A percentile compares a stretch with the other conserved stretches of the same genome.
phyloP scores from a whole-genome alignment of 2,113 vertebrate species.

The Microcebus tavaratra region DNA sequence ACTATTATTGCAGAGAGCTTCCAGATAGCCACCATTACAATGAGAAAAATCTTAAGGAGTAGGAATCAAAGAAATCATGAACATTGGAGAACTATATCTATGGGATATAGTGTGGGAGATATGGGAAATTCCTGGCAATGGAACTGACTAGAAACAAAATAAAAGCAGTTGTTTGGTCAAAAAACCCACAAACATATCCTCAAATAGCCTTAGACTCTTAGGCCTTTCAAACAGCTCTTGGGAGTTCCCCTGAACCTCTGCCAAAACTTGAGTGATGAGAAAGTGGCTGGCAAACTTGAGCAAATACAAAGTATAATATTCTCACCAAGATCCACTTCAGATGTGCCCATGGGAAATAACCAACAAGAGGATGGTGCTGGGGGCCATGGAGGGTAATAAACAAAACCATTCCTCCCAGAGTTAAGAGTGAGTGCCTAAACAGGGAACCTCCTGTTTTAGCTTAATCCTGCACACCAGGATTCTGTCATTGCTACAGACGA shows the following conservation, averaged over 20 bases:
- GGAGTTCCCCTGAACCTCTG: background rate
- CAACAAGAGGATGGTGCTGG: background rate
- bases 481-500: background rate
- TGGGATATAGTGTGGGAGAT: no score
- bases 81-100: background rate
- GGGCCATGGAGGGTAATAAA: background rate
- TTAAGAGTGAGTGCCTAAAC: background rate
- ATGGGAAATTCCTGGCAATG: background rate
- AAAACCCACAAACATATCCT: background rate
- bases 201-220: background rate
- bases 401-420: background rate
- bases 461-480: background rate
- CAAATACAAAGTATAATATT: background rate
- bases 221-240: background rate
- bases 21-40: background rate
- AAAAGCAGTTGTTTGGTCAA: background rate
- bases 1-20: background rate
- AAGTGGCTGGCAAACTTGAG: background rate
- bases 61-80: background rate
- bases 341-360: background rate
- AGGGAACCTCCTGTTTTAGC: background rate
- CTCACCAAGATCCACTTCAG: background rate
- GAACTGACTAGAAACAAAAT: background rate
- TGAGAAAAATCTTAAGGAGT: background rate
- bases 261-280: background rate